phyloP scores from a whole-genome alignment of 2,797 vertebrate genomes.

The Catostomus latipinnis region DNA sequence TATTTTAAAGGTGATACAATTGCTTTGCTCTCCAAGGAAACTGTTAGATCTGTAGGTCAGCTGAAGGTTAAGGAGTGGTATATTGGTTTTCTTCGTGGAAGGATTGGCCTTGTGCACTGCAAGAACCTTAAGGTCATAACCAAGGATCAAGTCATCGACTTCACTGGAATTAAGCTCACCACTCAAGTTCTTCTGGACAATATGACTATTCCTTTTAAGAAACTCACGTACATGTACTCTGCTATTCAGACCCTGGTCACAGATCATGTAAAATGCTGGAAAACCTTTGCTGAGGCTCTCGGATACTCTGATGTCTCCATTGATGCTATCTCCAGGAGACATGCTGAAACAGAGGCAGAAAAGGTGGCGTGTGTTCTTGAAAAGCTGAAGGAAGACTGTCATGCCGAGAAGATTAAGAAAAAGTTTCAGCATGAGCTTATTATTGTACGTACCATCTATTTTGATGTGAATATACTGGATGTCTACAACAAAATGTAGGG shows the following conservation, averaged over 20 bases:
- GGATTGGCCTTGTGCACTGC: conserved; percentile 90
- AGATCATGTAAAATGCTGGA: conserved; percentile 88
- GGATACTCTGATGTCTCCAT: conserved; percentile 82
- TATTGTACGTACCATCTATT: conserved; percentile 79
- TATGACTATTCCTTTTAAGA: conserved; percentile 89
- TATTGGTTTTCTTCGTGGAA: conserved; percentile 87
- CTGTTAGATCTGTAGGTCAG: conserved; percentile 89
- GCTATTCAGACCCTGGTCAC: conserved; percentile 89
- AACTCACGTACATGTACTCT: conserved; percentile 95
- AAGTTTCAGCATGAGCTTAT: conserved; percentile 93
- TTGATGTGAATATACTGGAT: not conserved
- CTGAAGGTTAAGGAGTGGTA: conserved; percentile 96
- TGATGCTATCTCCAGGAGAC: conserved; percentile 77
- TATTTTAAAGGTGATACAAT: conserved; percentile 97
- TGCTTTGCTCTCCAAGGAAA: conserved; percentile 88
- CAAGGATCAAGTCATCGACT: conserved; percentile 89
- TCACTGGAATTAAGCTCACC: conserved; percentile 79
- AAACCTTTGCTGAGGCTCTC: conserved; percentile 84
- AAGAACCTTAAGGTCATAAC: conserved; percentile 92
- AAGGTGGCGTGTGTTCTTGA: conserved; percentile 90
- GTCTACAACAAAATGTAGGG: conserved; percentile 2
- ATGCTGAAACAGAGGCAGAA: conserved; percentile 84
- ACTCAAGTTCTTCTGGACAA: conserved; percentile 87
- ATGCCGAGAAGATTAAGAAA: conserved; percentile 81
- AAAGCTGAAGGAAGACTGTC: conserved; percentile 96